Evolutionary conservation across 2,888 invertebrate genomes (phyloP).

Genomic region (Nipponacmea schrenckii): DNA sequence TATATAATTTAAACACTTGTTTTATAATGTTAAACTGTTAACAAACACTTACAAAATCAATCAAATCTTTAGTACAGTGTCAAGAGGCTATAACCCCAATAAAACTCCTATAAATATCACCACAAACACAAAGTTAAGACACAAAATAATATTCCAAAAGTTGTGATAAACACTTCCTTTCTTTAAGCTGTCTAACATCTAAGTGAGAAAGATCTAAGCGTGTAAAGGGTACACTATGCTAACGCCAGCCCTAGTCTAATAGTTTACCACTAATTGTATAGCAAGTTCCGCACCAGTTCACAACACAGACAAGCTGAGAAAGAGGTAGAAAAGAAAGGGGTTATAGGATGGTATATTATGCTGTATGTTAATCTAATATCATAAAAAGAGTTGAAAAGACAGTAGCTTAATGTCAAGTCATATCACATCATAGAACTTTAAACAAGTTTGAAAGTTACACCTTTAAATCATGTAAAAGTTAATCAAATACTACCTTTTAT

Average conservation of each 20-base stretch:
- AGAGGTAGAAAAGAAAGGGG: too few relatives aligned
- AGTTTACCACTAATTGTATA: background rate
- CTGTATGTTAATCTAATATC: background rate
- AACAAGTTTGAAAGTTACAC: background rate
- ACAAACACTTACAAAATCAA: too few relatives aligned
- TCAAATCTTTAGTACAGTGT: too few relatives aligned
- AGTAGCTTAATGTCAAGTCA: background rate
- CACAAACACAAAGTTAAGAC: background rate
- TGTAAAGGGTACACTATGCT: too few relatives aligned
- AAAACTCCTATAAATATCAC: too few relatives aligned
- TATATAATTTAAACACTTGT: too few relatives aligned
- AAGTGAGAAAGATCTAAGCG: background rate
- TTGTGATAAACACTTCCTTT: conserved; percentile 4
- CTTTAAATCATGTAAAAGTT: too few relatives aligned
- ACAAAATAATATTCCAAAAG: conserved; percentile 1
- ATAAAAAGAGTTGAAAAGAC: background rate
- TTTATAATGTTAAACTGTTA: too few relatives aligned
- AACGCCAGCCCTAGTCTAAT: background rate
- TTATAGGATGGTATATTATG: background rate
- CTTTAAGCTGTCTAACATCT: background rate
- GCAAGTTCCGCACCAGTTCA: conserved; percentile 1
- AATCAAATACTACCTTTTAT: too few relatives aligned
- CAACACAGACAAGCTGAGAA: background rate
- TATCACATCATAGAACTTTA: background rate
- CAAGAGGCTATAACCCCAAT: too few relatives aligned